These are phyloP conservation scores for Hypocryptadius cinnamomeus DNA, from an alignment of 2,113 vertebrate genomes.

Conservation along the genomic window DNA sequence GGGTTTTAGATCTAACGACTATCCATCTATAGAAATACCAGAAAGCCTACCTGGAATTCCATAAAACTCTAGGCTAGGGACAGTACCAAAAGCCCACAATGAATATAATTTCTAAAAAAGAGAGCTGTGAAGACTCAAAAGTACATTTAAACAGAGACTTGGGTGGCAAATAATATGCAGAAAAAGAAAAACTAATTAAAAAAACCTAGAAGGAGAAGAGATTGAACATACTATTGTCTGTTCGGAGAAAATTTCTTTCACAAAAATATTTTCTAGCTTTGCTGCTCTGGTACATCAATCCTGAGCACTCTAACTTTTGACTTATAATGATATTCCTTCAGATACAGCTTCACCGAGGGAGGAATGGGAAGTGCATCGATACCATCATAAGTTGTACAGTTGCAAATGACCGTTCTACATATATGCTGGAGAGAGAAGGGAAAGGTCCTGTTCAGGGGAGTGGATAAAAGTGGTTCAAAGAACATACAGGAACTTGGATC, in stretches of 20 bases:
- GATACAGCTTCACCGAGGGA: constrained; percentile 85
- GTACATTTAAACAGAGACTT: constrained; percentile 14
- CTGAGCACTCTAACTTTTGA: constrained; percentile 79
- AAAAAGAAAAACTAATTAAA: background rate
- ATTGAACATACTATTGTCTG: background rate
- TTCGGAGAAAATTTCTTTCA: background rate
- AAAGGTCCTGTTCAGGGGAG: constrained; percentile 86
- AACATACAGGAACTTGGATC: constrained; percentile 94
- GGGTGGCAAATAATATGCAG: background rate
- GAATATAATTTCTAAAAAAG: constrained; percentile 28
- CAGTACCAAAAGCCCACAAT: constrained; percentile 40
- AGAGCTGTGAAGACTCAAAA: constrained; percentile 34
- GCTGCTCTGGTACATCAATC: constrained; percentile 71
- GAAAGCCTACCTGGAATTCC: constrained; percentile 39
- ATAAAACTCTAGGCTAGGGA: constrained; percentile 29
- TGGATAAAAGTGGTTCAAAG: constrained; percentile 92
- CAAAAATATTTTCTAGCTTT: constrained; percentile 56
- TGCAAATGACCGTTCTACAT: constrained; percentile 90
- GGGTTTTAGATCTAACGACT: constrained; percentile 38
- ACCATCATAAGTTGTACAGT: constrained; percentile 86
- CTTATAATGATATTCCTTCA: constrained; percentile 93
- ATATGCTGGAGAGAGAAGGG: constrained; percentile 92
- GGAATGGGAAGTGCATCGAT: constrained; percentile 84
- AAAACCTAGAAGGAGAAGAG: background rate
- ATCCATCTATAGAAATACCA: constrained; percentile 26